Percentiles rank a stretch among this genome's conserved stretches.
Conservation (phyloP, 1,140 invertebrate species). For the Trichonephila clavata region DNA sequence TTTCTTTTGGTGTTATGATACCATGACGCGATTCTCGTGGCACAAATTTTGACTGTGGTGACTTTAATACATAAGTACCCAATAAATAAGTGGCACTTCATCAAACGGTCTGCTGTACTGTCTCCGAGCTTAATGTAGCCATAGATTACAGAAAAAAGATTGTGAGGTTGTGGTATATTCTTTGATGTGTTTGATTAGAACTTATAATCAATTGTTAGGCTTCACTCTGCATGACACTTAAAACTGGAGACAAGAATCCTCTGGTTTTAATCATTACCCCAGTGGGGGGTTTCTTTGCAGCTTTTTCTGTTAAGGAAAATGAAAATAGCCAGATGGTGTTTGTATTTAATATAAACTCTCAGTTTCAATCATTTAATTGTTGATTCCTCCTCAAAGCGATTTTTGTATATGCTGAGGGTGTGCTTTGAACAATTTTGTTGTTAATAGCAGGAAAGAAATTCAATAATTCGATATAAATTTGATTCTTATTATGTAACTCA, state of each 20-base stretch:
- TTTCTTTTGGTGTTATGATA: no score
- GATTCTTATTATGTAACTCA: no score
- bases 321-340: not conserved
- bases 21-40: no score
- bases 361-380: not conserved
- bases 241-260: not conserved
- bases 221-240: not conserved
- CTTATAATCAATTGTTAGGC: constrained; percentile 14
- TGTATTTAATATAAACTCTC: not conserved
- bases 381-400: not conserved
- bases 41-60: no score
- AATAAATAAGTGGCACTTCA: not conserved
- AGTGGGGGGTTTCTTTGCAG: constrained; percentile 19
- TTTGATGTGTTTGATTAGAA: not conserved
- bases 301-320: constrained; percentile 10
- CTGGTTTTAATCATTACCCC: not conserved
- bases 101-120: not conserved
- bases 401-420: not conserved
- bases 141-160: constrained; percentile 26
- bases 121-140: constrained; percentile 22
- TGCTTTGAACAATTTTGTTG: not conserved
- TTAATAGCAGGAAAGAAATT: no score
- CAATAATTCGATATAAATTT: no score
- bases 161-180: constrained; percentile 1
- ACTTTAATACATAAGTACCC: no score